Percentiles rank a stretch among this genome's conserved stretches.
phyloP scores from a whole-genome alignment of 2,888 invertebrate genomes.

The Globia sparganii region DNA sequence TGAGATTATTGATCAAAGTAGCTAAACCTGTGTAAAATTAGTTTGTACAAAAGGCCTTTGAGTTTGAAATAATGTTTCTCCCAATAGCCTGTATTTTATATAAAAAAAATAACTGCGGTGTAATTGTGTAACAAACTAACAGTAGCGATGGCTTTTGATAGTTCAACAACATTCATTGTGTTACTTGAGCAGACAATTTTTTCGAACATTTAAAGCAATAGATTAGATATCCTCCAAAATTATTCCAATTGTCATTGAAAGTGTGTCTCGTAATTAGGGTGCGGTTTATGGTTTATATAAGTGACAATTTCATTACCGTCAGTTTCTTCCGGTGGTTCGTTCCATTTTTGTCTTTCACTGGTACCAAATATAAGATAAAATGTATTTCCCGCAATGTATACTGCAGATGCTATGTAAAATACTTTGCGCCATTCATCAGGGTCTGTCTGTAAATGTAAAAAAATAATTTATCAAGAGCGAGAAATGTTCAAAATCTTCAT shows the following conservation, averaged over 20 bases:
- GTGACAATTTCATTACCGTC: not conserved
- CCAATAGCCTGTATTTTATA: not conserved
- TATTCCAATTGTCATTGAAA: not conserved
- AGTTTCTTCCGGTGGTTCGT: conserved; percentile 40
- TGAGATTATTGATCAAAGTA: too few species aligned
- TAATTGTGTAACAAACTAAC: not conserved
- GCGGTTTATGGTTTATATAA: not conserved
- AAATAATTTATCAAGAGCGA: not conserved
- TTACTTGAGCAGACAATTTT: not conserved
- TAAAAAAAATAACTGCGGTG: not conserved
- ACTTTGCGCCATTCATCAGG: conserved; percentile 92
- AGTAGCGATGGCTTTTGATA: not conserved
- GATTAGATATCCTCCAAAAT: not conserved
- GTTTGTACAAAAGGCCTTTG: not conserved
- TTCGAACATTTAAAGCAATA: not conserved
- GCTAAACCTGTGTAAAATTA: not conserved
- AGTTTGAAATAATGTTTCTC: not conserved
- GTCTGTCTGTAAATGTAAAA: conserved; percentile 84
- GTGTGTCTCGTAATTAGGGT: not conserved
- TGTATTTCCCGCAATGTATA: conserved; percentile 92
- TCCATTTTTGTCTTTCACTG: conserved; percentile 60
- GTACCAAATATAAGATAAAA: conserved; percentile 92
- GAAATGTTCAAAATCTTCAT: not conserved
- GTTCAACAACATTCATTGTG: not conserved
- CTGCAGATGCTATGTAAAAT: conserved; percentile 92